Base-by-base conservation (phyloP, 1,140 invertebrate genomes). In the Brachionus rotundiformis region DNA sequence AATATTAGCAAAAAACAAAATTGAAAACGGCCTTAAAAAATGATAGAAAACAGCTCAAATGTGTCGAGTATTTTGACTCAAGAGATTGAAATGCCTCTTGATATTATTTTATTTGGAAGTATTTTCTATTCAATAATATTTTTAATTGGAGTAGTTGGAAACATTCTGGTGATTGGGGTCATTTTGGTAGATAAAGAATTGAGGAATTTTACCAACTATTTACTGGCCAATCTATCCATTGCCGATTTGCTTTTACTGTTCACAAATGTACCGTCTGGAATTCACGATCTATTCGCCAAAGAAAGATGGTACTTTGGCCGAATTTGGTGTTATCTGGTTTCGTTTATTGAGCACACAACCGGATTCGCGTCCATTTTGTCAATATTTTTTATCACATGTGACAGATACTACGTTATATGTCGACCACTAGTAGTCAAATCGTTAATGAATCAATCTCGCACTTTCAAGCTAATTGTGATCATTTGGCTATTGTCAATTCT, bases 181-280 rank as follows among this genome's bases (percentile, higher is more conserved):
- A 94, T 97, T 59, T 90, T 94, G 82, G 92, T 92, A 85, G 93
- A 93, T n/a, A 94, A 94, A 86, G 94, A 96, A 85, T 93, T 96
- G 92, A 90, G 94, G 84, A 96, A 94, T 87, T 95, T 94, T 47
- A 97, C 95, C 63, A 96, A 98, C 86, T 94, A 95, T 83, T 96
- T 96, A 86, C 91, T 98, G 36, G 82, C 84, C 10, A 85, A 84
- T 61, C 81, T 86, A 10, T 85, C 84, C 16, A 59, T 84, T 19
- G 84, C 85, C 1, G 85, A 86, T 77, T 82, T 85, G 8, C 68
- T 84, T 7, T 84, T 85, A 1, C 81, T 86, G 29, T 36, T 84
- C 10, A 47, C 54, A n/a, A 49, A 54, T 31, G 54, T 81, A 7
- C 79, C 79, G 49, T 49, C 79, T 41, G 79, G 54, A 39, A 16